Evolutionary conservation across 1,140 invertebrate genomes (phyloP).

Genomic region (Apis cerana): DNA sequence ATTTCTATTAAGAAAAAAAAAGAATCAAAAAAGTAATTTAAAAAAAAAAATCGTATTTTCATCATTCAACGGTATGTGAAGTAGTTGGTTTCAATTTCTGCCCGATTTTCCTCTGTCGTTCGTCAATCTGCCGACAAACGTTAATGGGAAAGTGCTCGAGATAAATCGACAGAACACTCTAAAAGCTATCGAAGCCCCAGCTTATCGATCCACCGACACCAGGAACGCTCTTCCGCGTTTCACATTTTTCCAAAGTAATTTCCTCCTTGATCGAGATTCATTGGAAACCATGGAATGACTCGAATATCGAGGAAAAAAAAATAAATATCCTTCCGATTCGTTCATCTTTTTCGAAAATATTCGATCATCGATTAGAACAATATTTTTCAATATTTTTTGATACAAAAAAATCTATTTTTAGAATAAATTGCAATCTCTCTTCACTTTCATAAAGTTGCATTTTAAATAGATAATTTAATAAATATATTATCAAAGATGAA

Average conservation of each 20-base stretch:
- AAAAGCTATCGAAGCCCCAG: constrained; percentile 39
- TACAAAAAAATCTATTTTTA: too few relatives aligned
- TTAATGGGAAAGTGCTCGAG: constrained; percentile 49
- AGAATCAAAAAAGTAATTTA: neutral
- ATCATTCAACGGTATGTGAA: neutral
- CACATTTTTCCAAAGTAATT: constrained; percentile 35
- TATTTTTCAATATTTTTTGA: too few relatives aligned
- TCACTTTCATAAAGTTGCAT: too few relatives aligned
- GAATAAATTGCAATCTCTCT: too few relatives aligned
- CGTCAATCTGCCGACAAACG: constrained; percentile 38
- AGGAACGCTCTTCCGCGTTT: constrained; percentile 17
- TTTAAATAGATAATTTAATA: too few relatives aligned
- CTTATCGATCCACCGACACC: constrained; percentile 38
- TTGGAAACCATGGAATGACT: neutral
- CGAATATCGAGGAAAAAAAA: neutral
- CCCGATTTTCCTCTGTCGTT: constrained; percentile 29
- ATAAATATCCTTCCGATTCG: neutral
- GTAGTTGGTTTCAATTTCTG: constrained; percentile 30
- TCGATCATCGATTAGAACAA: too few relatives aligned
- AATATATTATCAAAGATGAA: too few relatives aligned
- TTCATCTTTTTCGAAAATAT: neutral
- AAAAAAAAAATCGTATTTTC: constrained; percentile 39
- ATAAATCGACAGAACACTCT: constrained; percentile 45
- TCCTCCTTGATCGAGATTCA: neutral
- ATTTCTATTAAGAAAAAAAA: neutral